phyloP scores from a whole-genome alignment of 2,113 vertebrate genomes.

The Cnemophilus loriae region DNA sequence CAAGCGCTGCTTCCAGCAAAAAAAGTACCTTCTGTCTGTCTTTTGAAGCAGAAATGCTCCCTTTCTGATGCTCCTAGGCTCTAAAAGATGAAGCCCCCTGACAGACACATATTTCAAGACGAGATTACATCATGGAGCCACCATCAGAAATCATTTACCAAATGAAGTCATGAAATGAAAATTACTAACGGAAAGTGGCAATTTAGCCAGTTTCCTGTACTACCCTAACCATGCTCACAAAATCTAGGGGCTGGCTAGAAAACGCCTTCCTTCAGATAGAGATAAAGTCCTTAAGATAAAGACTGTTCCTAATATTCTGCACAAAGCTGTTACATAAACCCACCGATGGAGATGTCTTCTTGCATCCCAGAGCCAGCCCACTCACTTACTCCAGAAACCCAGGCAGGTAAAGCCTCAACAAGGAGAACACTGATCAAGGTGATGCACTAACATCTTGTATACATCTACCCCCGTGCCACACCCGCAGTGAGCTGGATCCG shows the following conservation, averaged over 20 bases:
- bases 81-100: background rate
- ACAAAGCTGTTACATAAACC: background rate
- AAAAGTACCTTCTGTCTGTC: background rate
- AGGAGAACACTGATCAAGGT: background rate
- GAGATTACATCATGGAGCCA: background rate
- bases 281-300: background rate
- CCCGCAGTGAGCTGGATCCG: background rate
- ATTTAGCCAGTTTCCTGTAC: background rate
- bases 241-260: background rate
- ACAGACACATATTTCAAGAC: background rate
- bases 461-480: background rate
- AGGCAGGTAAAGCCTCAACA: accelerated
- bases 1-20: background rate
- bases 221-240: background rate
- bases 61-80: background rate
- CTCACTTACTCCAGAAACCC: background rate
- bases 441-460: background rate
- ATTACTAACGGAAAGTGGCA: background rate
- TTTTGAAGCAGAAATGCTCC: background rate
- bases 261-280: background rate
- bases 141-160: background rate
- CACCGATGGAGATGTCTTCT: background rate
- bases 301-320: background rate
- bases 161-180: background rate
- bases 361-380: background rate